Conservation (phyloP, 2,888 invertebrate species). For the Clanis bilineata region DNA sequence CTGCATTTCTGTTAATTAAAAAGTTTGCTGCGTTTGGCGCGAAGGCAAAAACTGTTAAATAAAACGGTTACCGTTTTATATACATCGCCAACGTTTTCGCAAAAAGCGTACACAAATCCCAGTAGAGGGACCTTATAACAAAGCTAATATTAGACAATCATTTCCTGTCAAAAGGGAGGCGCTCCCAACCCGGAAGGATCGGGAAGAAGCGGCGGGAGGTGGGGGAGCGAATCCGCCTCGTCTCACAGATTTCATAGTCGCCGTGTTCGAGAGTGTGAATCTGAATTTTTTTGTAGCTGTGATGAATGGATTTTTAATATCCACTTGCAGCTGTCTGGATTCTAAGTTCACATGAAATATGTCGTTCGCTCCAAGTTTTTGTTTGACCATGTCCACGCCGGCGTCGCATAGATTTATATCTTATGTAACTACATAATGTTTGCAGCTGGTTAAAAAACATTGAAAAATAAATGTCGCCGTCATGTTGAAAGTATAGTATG, state of each 20-base stretch:
- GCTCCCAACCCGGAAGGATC: conserved; percentile 50
- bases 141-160: conserved; percentile 82
- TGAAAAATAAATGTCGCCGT: conserved; percentile 69
- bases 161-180: conserved; percentile 80
- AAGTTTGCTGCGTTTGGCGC: not conserved
- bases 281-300: conserved; percentile 67
- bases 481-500: conserved; percentile 70
- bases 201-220: conserved; percentile 45
- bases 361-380: conserved; percentile 11
- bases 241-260: conserved; percentile 73
- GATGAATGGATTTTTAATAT: conserved; percentile 79
- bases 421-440: conserved; percentile 25
- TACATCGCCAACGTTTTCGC: conserved; percentile 43
- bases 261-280: conserved; percentile 69
- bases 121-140: conserved; percentile 78
- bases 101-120: conserved; percentile 62
- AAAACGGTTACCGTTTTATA: not conserved
- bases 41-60: conserved; percentile 4
- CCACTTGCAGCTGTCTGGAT: conserved; percentile 67
- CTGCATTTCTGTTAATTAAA: conserved; percentile 17
- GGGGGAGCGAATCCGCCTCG: conserved; percentile 66
- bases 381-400: conserved; percentile 9
- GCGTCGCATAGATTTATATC: conserved; percentile 16
- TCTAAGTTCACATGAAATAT: conserved; percentile 30
- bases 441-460: conserved; percentile 45